phyloP scores from a whole-genome alignment of 2,888 invertebrate species.

The Drosophila monieri region DNA sequence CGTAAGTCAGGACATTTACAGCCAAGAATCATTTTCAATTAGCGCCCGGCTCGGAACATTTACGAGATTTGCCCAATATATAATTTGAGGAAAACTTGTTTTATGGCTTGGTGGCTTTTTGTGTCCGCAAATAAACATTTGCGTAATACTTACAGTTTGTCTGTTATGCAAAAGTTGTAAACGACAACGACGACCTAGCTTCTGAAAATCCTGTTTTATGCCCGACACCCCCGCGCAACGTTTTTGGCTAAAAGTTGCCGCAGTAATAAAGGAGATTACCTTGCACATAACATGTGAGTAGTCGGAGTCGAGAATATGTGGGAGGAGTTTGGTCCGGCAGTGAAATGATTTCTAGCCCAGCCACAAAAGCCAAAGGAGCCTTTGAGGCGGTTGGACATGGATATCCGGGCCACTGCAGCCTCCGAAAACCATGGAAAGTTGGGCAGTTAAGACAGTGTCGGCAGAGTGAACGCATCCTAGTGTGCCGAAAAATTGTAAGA shows the following conservation, averaged over 20 bases:
- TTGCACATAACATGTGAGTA: constrained; percentile 70
- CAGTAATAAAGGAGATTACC: constrained; percentile 79
- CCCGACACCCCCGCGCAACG: constrained; percentile 15
- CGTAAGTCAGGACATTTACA: constrained; percentile 40
- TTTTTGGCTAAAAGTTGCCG: constrained; percentile 68
- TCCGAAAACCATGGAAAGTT: constrained; percentile 25
- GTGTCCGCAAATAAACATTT: constrained; percentile 69
- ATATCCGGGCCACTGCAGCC: constrained; percentile 36
- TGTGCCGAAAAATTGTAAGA: constrained; percentile 28
- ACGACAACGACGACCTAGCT: constrained; percentile 39
- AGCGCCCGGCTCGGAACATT: constrained; percentile 51
- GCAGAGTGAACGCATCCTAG: constrained; percentile 25
- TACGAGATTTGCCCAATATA: constrained; percentile 52
- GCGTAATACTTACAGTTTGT: constrained; percentile 67
- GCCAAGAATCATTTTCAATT: constrained; percentile 62
- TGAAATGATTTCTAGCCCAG: constrained; percentile 54
- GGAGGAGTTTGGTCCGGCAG: constrained; percentile 20
- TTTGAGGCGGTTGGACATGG: constrained; percentile 55
- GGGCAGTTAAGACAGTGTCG: constrained; percentile 6
- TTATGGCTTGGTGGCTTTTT: constrained; percentile 68
- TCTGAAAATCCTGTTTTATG: constrained; percentile 71
- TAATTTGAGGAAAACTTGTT: constrained; percentile 72
- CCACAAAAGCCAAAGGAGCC: constrained; percentile 59
- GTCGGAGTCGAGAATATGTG: constrained; percentile 20
- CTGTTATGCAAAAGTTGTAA: constrained; percentile 75